Evolutionary conservation across 2,113 vertebrate genomes (phyloP).

Genomic region (Dolichotis patagonum): DNA sequence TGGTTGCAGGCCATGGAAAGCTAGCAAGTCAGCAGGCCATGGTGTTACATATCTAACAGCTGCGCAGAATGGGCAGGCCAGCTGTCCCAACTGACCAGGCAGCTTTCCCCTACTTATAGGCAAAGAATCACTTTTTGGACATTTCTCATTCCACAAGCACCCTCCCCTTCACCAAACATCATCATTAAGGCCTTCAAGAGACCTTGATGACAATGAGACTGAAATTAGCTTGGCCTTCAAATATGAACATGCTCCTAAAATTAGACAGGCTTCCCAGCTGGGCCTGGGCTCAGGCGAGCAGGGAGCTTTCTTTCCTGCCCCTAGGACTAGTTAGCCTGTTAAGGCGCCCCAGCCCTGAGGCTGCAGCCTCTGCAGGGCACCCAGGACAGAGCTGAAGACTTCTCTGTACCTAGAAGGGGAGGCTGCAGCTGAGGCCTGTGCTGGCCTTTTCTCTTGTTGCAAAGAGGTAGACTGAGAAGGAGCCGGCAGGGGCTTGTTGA

Average conservation of each 20-base stretch:
- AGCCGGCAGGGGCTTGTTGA: too few relatives aligned
- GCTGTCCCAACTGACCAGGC: background rate
- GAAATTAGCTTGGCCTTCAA: slow-evolving; percentile 81
- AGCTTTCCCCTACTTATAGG: background rate
- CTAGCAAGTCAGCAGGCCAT: background rate
- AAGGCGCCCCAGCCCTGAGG: background rate
- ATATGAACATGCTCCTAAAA: slow-evolving; percentile 78
- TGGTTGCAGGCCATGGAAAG: background rate
- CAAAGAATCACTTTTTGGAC: slow-evolving; percentile 34
- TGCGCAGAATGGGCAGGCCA: slow-evolving; percentile 1
- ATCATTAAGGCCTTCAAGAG: slow-evolving; percentile 71
- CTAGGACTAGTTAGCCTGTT: background rate
- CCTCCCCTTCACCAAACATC: slow-evolving; percentile 45
- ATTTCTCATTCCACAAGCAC: slow-evolving; percentile 53
- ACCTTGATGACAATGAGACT: slow-evolving; percentile 75
- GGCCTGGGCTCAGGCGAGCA: slow-evolving; percentile 43
- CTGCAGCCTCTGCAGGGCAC: background rate
- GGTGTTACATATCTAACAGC: background rate
- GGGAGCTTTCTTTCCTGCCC: background rate
- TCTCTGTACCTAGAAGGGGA: background rate
- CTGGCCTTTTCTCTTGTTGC: background rate
- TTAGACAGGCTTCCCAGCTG: slow-evolving; percentile 79
- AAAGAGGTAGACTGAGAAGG: background rate
- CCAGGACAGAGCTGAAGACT: background rate
- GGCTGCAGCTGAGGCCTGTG: background rate